Evolutionary conservation across 2,113 vertebrate genomes (phyloP).

Genomic region (Paedocypris sp.): DNA sequence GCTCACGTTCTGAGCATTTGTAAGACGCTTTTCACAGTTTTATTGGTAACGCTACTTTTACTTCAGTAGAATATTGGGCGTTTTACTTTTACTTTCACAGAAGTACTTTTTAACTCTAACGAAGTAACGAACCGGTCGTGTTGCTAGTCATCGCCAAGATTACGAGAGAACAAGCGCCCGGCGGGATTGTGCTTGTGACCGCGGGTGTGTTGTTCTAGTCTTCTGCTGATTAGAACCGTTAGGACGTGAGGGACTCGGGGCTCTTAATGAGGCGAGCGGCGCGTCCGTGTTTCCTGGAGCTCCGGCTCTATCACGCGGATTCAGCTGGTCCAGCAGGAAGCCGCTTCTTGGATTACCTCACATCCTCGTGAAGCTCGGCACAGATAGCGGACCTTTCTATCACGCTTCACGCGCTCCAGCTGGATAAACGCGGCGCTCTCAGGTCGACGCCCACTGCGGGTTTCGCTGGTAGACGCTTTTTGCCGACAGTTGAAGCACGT

Average conservation of each 20-base stretch:
- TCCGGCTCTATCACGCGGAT: slow-evolving; percentile 41
- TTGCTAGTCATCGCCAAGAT: not conserved
- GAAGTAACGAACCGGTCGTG: slow-evolving; percentile 15
- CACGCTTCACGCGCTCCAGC: not conserved
- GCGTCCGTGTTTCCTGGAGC: slow-evolving; percentile 37
- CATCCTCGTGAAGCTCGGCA: slow-evolving; percentile 30
- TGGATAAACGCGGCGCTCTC: no score
- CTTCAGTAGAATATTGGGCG: no score
- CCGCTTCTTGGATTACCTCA: slow-evolving; percentile 45
- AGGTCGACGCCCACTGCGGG: no score
- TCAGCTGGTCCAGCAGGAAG: slow-evolving; percentile 48
- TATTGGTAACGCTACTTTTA: no score
- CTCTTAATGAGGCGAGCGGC: slow-evolving; percentile 42
- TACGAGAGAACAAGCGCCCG: not conserved
- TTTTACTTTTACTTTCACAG: no score
- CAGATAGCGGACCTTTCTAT: slow-evolving; percentile 36
- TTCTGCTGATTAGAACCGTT: slow-evolving; percentile 30
- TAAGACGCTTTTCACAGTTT: no score
- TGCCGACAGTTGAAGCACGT: no score
- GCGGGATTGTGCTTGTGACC: not conserved
- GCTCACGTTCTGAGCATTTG: no score
- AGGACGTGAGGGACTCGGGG: slow-evolving; percentile 13
- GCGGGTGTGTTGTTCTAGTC: slow-evolving; percentile 19
- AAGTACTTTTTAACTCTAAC: slow-evolving; percentile 39
- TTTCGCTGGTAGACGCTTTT: not conserved